Evolutionary conservation across 2,113 vertebrate species (phyloP).

Genomic region (Calyptomena viridis): DNA sequence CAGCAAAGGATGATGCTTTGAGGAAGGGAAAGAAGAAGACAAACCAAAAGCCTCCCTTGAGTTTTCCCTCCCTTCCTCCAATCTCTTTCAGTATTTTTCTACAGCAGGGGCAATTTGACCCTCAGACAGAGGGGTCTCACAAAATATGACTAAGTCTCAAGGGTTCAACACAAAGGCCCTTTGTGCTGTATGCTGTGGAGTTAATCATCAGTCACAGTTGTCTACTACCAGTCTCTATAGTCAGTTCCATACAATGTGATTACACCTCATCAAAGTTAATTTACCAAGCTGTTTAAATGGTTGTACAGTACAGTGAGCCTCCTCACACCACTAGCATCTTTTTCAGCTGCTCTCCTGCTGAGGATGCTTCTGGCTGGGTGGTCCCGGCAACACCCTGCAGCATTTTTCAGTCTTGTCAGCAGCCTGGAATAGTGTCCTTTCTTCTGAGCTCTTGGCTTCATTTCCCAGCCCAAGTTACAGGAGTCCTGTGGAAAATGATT

Average conservation of each 20-base stretch:
- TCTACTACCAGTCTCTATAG: neutral
- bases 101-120: neutral
- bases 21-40: neutral
- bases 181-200: neutral
- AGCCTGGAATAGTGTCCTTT: conserved; percentile 38
- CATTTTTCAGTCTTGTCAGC: conserved; percentile 52
- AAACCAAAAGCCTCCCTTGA: neutral
- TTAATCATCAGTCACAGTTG: neutral
- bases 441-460: neutral
- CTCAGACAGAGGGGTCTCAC: neutral
- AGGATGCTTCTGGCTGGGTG: conserved; percentile 46
- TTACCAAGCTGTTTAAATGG: neutral
- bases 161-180: neutral
- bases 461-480: conserved; percentile 40
- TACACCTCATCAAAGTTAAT: conserved; percentile 23
- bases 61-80: neutral
- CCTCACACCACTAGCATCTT: neutral
- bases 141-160: neutral
- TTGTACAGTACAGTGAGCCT: neutral
- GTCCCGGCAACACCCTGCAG: conserved; percentile 18
- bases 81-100: neutral
- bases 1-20: neutral
- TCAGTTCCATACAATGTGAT: neutral
- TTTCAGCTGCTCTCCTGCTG: neutral
- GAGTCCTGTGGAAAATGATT: conserved; percentile 52